A percentile compares a stretch with the other conserved stretches of the same genome.
These are phyloP conservation scores for Parauchenoglanis punctatus DNA, from an alignment of 2,797 vertebrate genomes.

Conservation along the genomic window DNA sequence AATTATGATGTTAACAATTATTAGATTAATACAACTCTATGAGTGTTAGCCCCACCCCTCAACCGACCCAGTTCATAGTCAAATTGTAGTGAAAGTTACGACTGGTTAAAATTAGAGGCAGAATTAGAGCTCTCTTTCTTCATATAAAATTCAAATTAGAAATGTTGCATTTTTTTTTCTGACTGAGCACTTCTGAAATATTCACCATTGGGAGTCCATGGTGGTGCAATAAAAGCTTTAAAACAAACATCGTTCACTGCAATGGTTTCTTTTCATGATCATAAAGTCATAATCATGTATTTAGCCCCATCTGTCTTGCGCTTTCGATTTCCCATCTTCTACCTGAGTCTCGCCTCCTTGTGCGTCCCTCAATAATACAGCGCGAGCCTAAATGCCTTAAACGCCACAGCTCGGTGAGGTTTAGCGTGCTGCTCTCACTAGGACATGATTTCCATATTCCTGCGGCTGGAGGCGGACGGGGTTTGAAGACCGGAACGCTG, in stretches of 20 bases:
- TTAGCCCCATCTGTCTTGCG: background rate
- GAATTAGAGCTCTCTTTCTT: background rate
- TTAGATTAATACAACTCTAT: background rate
- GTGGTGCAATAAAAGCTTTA: background rate
- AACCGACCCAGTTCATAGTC: background rate
- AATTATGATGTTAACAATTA: background rate
- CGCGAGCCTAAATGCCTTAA: conserved; percentile 48
- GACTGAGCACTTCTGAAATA: background rate
- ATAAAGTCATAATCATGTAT: background rate
- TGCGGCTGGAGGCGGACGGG: conserved; percentile 19
- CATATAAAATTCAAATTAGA: background rate
- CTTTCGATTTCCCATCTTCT: background rate
- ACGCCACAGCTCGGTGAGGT: conserved; percentile 18
- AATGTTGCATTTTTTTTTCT: background rate
- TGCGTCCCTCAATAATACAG: conserved; percentile 44
- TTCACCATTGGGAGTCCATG: background rate
- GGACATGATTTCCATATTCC: conserved; percentile 33
- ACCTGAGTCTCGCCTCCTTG: background rate
- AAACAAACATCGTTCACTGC: background rate
- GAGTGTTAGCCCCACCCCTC: too few relatives aligned
- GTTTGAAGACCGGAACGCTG: conserved; percentile 30
- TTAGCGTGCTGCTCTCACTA: conserved; percentile 5
- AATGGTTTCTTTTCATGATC: background rate
- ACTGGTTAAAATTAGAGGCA: background rate
- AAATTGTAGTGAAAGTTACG: background rate